These are phyloP conservation scores for Strongylocentrotus purpuratus DNA, from an alignment of 35 echinoderm and acorn worm genomes.

Conservation along the genomic window DNA sequence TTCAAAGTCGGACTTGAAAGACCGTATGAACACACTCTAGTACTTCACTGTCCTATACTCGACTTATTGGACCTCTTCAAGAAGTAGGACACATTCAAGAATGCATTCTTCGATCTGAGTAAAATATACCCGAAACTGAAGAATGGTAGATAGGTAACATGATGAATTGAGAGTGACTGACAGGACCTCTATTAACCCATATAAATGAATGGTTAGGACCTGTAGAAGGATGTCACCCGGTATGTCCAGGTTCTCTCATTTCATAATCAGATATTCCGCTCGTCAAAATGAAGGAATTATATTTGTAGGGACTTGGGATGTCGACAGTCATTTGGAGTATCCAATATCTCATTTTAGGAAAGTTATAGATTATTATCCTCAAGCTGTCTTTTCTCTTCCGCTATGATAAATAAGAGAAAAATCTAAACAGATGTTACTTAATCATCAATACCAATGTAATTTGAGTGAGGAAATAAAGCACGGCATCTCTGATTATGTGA, in stretches of 20 bases:
- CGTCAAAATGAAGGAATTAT: slow-evolving; percentile 23
- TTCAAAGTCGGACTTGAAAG: too few relatives aligned
- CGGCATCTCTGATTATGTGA: not conserved
- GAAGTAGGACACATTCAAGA: not conserved
- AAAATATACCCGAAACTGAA: not conserved
- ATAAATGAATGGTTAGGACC: not conserved
- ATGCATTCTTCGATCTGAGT: not conserved
- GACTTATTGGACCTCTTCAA: not conserved
- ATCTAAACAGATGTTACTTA: not conserved
- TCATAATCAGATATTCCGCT: not conserved
- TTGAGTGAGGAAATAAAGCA: not conserved
- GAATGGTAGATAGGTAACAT: not conserved
- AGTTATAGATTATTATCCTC: not conserved
- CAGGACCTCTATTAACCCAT: slow-evolving; percentile 27
- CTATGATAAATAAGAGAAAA: not conserved
- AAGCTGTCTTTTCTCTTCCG: not conserved
- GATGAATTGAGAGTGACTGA: slow-evolving; percentile 8
- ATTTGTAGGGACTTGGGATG: not conserved
- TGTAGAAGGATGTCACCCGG: not conserved
- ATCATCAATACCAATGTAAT: not conserved
- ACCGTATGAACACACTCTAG: not conserved
- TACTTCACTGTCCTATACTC: not conserved
- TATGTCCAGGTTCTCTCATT: not conserved
- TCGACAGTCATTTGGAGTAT: not conserved
- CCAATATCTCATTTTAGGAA: not conserved